Evolutionary conservation across 2,113 vertebrate species (phyloP).

Genomic region (Illadopsis cleaveri): DNA sequence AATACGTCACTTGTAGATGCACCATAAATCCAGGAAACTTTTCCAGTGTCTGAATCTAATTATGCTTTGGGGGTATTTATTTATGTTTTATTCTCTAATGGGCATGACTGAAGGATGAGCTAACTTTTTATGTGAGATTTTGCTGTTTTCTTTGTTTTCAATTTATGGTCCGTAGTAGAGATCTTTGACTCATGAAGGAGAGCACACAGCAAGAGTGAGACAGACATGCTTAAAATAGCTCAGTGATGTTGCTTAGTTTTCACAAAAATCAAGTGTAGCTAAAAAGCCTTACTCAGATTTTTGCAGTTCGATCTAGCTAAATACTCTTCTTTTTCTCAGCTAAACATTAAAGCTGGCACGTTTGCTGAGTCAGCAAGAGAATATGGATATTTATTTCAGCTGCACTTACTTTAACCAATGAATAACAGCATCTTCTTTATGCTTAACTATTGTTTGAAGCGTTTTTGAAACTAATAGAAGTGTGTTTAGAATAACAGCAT

Average conservation of each 20-base stretch:
- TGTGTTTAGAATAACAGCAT: background rate
- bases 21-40: constrained; percentile 45
- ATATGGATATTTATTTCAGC: background rate
- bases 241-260: background rate
- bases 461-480: background rate
- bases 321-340: background rate
- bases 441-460: constrained; percentile 3
- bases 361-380: constrained; percentile 12
- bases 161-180: background rate
- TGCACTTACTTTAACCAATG: background rate
- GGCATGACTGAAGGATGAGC: constrained; percentile 41
- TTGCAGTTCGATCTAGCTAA: background rate
- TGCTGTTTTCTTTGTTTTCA: constrained; percentile 17
- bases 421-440: background rate
- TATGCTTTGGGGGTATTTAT: constrained; percentile 33
- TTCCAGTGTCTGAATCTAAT: constrained; percentile 51
- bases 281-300: background rate
- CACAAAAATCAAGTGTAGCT: background rate
- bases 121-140: constrained; percentile 41
- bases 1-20: constrained; percentile 24
- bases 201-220: background rate
- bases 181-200: background rate
- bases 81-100: constrained; percentile 39
- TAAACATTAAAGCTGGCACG: background rate
- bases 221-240: background rate